Evolutionary conservation across 2,113 vertebrate genomes (phyloP).

Genomic region (Thomomys bottae): DNA sequence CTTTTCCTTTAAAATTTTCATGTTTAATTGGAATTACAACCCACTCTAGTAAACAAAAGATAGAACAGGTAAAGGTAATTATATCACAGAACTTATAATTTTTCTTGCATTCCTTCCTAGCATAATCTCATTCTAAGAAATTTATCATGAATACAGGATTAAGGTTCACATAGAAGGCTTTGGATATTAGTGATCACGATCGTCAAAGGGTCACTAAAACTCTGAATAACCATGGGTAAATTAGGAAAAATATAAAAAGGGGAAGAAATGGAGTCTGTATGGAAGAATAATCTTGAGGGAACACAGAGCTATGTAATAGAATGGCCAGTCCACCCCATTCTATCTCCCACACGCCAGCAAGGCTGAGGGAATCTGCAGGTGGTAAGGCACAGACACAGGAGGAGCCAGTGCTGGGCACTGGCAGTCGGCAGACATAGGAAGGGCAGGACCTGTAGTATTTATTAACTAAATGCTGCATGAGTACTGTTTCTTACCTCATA

Average conservation of each 20-base stretch:
- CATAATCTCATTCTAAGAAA: not conserved
- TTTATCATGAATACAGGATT: not conserved
- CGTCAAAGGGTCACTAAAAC: not conserved
- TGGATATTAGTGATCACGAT: not conserved
- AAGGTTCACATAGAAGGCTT: too few relatives aligned
- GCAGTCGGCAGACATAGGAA: not conserved
- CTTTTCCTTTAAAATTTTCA: constrained; percentile 77
- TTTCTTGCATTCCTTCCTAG: constrained; percentile 75
- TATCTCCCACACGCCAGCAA: not conserved
- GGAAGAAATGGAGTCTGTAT: not conserved
- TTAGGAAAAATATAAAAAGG: not conserved
- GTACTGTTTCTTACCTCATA: not conserved
- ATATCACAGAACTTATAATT: constrained; percentile 80
- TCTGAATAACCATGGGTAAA: constrained; percentile 20
- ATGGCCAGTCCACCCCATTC: not conserved
- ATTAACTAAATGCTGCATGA: too few relatives aligned
- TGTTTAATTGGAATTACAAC: constrained; percentile 80
- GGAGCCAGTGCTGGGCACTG: not conserved
- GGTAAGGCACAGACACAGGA: too few relatives aligned
- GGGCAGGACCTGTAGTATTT: too few relatives aligned
- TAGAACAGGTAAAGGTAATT: constrained; percentile 81
- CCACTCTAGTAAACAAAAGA: constrained; percentile 72
- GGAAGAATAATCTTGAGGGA: not conserved
- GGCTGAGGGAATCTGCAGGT: not conserved
- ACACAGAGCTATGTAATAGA: not conserved